Conservation (phyloP, 2,797 vertebrate genomes). For the Girardinus metallicus region DNA sequence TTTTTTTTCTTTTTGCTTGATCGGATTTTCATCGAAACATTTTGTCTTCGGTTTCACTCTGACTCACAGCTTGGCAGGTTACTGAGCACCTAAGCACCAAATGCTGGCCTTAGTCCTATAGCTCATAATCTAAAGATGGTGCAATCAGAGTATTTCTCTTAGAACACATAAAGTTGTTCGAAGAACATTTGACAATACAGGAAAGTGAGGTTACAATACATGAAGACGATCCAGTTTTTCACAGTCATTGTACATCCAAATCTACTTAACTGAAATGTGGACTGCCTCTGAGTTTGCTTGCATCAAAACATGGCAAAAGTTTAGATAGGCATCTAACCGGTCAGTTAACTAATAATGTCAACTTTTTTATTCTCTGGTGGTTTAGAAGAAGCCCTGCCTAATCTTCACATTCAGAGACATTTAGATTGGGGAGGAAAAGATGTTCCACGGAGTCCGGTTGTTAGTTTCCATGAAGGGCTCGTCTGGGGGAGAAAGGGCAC, state of each 20-base stretch:
- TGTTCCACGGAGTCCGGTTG: conserved; percentile 41
- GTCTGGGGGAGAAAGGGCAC: conserved; percentile 67
- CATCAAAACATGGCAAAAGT: neutral
- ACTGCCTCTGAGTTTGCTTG: neutral
- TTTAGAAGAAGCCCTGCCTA: neutral
- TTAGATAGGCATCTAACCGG: neutral
- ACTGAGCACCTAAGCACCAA: neutral
- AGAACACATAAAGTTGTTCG: neutral
- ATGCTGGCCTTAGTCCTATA: neutral
- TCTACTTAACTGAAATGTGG: neutral
- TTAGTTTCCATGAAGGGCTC: conserved; percentile 49
- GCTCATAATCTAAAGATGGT: neutral
- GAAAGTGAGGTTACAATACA: neutral
- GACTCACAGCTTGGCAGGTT: neutral
- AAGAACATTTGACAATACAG: neutral
- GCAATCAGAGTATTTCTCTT: neutral
- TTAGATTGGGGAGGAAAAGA: conserved; percentile 20
- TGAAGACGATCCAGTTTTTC: neutral
- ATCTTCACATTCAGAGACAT: neutral
- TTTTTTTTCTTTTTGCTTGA: neutral
- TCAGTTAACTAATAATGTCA: neutral
- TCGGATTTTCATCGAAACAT: neutral
- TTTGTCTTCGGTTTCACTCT: neutral
- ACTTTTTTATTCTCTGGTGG: neutral
- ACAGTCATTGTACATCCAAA: neutral